Evolutionary conservation across 2,113 vertebrate genomes (phyloP), one percentile per base, ranked within the genome.

Genomic region (Paedocypris sp.): DNA sequence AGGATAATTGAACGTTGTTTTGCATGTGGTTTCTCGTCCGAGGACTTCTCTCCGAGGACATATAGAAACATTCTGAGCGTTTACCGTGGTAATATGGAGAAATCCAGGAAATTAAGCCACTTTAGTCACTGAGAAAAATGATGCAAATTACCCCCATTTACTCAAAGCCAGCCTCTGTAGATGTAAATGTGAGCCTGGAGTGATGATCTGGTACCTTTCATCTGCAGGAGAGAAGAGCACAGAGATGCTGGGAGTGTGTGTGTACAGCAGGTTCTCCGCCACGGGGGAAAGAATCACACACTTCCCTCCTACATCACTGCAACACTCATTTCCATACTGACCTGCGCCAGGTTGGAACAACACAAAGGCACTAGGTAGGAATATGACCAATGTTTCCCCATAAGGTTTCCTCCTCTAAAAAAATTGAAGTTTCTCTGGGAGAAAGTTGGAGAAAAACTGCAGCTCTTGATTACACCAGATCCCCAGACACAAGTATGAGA

Each of bases 241-340:
- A 6, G 29, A 50, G 28, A 56, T 16, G 7, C 23, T 47, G n/a
- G 16, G 9, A 18, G 33, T 23, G 15, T 38, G 20, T 38, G 33
- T 52, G 50, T 38, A 53, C 25, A 23, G 15, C 38, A 33, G 19
- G 38, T 41, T 13, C 6, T 18, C 38, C 11, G 38, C 38, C 3
- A 10, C 15, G 11, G 51, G 7, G 51, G 38, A 3, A 38, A 26
- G 15, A 23, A 26, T 53, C 13, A 38, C 51, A 53, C 49, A 38
- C 2, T 13, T 53, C 3, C 4, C 22, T 26, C 8, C 33, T 18
- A 22, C 22, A 11, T 53, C 33, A 18, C 15, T 53, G 51, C 51
- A 39, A 39, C 51, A 53, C n/a, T 56, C 23, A 56, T 29, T 29
- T 29, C 52, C 36, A 56, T 56, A 28, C 19, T 19, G 52, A 56